These are phyloP conservation scores for Natator depressus DNA, from an alignment of 2,113 vertebrate genomes.

Conservation along the genomic window DNA sequence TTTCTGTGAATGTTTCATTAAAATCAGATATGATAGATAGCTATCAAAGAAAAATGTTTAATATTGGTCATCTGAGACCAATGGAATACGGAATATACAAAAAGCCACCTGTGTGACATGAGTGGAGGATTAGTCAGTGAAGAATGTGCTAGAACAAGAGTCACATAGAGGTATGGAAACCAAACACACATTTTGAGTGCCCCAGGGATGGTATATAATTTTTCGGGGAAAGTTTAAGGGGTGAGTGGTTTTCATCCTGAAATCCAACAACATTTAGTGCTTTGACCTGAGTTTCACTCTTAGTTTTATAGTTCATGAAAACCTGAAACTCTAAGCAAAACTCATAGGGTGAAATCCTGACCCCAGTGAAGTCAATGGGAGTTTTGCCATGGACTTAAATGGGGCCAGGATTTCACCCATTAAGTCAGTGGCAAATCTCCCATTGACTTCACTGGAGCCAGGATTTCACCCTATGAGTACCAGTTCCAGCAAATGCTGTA, in stretches of 20 bases:
- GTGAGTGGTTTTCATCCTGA: neutral
- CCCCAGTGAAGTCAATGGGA: neutral
- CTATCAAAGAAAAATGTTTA: neutral
- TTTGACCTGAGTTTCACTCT: neutral
- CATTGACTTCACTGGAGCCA: too few species aligned
- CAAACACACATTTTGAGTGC: accelerated
- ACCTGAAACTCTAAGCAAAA: neutral
- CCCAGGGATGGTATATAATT: neutral
- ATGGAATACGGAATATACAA: neutral
- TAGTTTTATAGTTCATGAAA: neutral
- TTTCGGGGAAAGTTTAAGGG: neutral
- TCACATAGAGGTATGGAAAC: neutral
- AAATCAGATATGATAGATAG: neutral
- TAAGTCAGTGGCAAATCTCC: neutral
- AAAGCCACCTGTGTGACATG: accelerated
- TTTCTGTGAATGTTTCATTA: neutral
- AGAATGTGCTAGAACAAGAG: neutral
- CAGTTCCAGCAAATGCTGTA: neutral
- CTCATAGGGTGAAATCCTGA: neutral
- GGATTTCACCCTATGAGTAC: neutral
- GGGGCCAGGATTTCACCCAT: neutral
- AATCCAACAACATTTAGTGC: neutral
- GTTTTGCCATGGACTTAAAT: neutral
- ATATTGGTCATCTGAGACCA: neutral
- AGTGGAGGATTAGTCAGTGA: neutral